These are phyloP conservation scores for Podarcis siculus DNA, from an alignment of 2,797 vertebrate genomes.

Conservation along the genomic window DNA sequence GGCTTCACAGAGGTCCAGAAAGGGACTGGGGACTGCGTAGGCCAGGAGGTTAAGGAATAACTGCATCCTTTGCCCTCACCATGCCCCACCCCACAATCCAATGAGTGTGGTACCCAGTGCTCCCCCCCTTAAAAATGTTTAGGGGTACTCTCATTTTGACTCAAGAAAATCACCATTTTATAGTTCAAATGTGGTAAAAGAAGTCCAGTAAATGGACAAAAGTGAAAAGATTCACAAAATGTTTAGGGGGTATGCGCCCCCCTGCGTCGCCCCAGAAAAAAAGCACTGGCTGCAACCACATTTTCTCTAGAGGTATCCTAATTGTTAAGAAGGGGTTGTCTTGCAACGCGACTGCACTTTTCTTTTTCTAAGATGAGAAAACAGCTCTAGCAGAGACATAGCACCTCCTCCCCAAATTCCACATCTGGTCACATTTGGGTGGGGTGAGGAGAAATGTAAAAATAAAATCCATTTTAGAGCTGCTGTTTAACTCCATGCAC, in stretches of 20 bases:
- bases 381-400: not conserved
- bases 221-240: too few relatives aligned
- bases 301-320: not conserved
- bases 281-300: not conserved
- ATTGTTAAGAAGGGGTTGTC: not conserved
- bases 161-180: too few relatives aligned
- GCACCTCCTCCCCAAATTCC: not conserved
- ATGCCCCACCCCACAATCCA: not conserved
- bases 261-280: too few relatives aligned
- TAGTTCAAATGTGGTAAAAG: too few relatives aligned
- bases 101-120: too few relatives aligned
- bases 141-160: too few relatives aligned
- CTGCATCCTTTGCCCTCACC: not conserved
- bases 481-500: not conserved
- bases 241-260: too few relatives aligned
- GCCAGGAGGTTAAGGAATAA: not conserved
- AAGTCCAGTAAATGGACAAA: too few relatives aligned
- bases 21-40: not conserved
- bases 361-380: not conserved
- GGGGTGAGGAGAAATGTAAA: not conserved
- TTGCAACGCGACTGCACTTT: not conserved
- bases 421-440: not conserved
- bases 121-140: too few relatives aligned
- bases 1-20: not conserved
- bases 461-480: not conserved